These are phyloP conservation scores for Tridacna gigas DNA, from an alignment of 2,888 invertebrate genomes.

Conservation along the genomic window DNA sequence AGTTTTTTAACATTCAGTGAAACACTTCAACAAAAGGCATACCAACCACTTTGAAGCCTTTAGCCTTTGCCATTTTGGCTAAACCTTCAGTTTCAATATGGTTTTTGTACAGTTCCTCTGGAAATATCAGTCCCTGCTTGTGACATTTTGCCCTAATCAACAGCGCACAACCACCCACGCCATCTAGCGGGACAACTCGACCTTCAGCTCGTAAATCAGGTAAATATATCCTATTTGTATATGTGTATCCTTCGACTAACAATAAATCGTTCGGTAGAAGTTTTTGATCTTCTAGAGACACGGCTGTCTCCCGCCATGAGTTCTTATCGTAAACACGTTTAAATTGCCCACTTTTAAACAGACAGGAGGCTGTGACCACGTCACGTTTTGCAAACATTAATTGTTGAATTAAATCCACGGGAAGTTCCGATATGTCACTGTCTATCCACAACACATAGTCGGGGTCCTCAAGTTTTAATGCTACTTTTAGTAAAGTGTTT, in stretches of 20 bases:
- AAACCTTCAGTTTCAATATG: conserved; percentile 83
- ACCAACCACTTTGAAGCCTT: conserved; percentile 77
- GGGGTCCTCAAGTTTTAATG: conserved; percentile 60
- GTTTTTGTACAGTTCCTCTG: conserved; percentile 74
- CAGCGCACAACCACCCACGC: conserved; percentile 81
- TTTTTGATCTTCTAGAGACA: conserved; percentile 71
- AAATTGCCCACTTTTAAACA: conserved; percentile 66
- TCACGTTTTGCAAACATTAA: conserved; percentile 75
- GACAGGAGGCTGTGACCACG: conserved; percentile 77
- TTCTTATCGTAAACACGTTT: conserved; percentile 78
- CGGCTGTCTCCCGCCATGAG: conserved; percentile 80
- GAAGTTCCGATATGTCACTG: conserved; percentile 76
- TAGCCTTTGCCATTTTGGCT: conserved; percentile 79
- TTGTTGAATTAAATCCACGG: conserved; percentile 78
- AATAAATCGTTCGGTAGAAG: conserved; percentile 67
- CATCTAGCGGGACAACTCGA: conserved; percentile 79
- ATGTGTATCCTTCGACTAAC: conserved; percentile 80
- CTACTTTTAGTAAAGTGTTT: conserved; percentile 73
- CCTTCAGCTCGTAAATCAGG: conserved; percentile 78
- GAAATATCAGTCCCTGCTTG: conserved; percentile 78
- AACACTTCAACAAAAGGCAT: conserved; percentile 79
- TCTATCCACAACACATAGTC: conserved; percentile 83
- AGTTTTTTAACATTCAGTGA: no score
- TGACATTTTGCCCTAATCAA: conserved; percentile 77
- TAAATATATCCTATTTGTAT: conserved; percentile 72